phyloP scores from a whole-genome alignment of 1,140 invertebrate species.

The Scaptomyza pallida region DNA sequence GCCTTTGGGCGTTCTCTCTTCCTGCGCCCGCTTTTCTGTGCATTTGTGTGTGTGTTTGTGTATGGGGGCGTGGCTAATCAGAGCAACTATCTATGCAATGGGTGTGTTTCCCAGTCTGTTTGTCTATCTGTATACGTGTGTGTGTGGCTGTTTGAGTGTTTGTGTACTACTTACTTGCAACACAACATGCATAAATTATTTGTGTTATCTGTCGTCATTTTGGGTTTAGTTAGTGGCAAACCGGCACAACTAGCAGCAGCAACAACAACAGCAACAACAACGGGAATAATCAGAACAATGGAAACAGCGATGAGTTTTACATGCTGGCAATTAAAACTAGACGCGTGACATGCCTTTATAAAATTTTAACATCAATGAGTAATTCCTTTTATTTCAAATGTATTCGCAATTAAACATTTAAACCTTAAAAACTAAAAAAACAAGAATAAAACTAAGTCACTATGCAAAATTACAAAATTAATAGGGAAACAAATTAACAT shows the following conservation, averaged over 20 bases:
- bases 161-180: slow-evolving; percentile 25
- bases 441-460: too few species aligned
- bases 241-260: too few species aligned
- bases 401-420: background rate
- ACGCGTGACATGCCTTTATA: background rate
- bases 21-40: too few species aligned
- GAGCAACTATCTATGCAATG: slow-evolving; percentile 23
- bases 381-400: background rate
- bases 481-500: background rate
- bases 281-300: background rate
- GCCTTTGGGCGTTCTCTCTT: slow-evolving; percentile 4
- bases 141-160: too few species aligned
- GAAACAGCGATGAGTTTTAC: background rate
- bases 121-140: background rate
- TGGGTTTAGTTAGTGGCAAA: slow-evolving; percentile 18
- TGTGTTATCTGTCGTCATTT: slow-evolving; percentile 33
- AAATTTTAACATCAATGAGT: background rate
- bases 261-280: slow-evolving; percentile 14
- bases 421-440: background rate
- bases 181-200: slow-evolving; percentile 43
- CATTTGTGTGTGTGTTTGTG: background rate
- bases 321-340: background rate
- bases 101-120: background rate
- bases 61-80: slow-evolving; percentile 31
- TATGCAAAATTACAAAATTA: too few species aligned